These are phyloP conservation scores for Mohoua ochrocephala DNA, from an alignment of 2,113 vertebrate species.

Conservation along the genomic window DNA sequence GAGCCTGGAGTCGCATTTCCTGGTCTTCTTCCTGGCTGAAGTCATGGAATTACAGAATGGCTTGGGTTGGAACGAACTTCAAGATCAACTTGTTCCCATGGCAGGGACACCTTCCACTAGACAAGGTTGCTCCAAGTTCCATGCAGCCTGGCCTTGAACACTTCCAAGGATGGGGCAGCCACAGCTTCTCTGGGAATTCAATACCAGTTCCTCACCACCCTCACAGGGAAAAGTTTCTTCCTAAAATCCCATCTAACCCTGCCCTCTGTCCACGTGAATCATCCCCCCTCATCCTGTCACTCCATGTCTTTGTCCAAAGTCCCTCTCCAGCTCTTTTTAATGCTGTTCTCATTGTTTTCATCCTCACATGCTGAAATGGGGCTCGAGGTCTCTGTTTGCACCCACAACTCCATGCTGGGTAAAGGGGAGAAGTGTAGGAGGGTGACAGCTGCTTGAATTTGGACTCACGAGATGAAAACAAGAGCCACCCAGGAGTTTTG, in stretches of 20 bases:
- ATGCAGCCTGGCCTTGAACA: neutral
- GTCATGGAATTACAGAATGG: neutral
- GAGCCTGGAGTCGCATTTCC: accelerated
- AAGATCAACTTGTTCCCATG: neutral
- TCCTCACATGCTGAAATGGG: accelerated
- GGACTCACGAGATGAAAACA: neutral
- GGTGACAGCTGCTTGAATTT: neutral
- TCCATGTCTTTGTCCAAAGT: neutral
- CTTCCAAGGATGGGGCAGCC: neutral
- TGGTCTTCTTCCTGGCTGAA: neutral
- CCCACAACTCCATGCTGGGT: accelerated
- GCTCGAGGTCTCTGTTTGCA: accelerated
- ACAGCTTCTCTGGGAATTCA: neutral
- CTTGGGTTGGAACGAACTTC: neutral
- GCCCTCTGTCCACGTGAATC: neutral
- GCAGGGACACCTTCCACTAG: neutral
- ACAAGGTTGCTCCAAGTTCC: neutral
- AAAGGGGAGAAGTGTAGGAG: accelerated
- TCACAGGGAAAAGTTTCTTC: neutral
- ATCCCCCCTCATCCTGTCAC: neutral
- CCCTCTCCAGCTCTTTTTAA: neutral
- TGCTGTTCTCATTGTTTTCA: neutral
- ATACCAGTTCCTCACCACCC: neutral
- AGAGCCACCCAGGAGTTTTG: neutral
- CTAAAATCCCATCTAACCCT: neutral